Evolutionary conservation across 1,140 invertebrate species (phyloP).

Genomic region (Bombus turneri): DNA sequence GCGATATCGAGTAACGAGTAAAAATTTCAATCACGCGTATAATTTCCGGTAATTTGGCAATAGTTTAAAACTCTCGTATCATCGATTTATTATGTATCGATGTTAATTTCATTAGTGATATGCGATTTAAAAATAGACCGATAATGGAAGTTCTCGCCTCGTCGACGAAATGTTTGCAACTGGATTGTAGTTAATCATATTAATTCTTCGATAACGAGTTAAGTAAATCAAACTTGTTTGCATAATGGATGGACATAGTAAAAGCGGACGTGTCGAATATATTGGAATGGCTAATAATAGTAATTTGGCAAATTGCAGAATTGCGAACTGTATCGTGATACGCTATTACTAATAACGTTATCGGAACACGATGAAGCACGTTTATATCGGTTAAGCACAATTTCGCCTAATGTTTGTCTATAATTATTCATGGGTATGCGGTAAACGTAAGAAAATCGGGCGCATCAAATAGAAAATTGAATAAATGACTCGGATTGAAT

Average conservation of each 20-base stretch:
- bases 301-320: constrained; percentile 41
- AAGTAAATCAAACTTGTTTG: constrained; percentile 60
- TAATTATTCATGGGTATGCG: not conserved
- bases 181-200: constrained; percentile 48
- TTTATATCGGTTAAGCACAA: not conserved
- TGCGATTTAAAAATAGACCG: not conserved
- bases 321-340: constrained; percentile 5
- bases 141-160: not conserved
- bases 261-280: constrained; percentile 20
- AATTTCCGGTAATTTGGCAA: not conserved
- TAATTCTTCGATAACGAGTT: constrained; percentile 58
- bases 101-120: not conserved
- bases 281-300: constrained; percentile 43
- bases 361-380: not conserved
- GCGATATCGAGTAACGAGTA: not conserved
- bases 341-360: constrained; percentile 20
- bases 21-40: not conserved
- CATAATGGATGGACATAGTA: constrained; percentile 32
- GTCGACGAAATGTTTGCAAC: constrained; percentile 13
- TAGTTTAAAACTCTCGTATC: not conserved
- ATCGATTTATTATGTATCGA: not conserved
- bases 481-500: not conserved
- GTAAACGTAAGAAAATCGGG: not conserved
- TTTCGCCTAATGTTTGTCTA: not conserved
- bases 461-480: too few relatives aligned